These are phyloP conservation scores for Rhopalosiphum padi DNA, from an alignment of 1,140 invertebrate genomes.

Conservation along the genomic window DNA sequence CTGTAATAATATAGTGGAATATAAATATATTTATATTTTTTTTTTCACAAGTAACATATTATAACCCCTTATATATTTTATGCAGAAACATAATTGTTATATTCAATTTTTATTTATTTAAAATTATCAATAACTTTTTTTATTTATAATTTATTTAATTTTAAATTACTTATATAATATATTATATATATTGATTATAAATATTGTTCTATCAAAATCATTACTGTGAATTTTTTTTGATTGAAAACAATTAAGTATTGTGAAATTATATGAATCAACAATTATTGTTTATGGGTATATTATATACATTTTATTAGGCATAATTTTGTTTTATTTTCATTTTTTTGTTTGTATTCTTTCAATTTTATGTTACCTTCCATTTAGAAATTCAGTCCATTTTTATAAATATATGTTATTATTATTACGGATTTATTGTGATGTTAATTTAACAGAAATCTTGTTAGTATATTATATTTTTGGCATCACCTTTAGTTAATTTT, in stretches of 20 bases:
- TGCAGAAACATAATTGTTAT: neutral
- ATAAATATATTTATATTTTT: neutral
- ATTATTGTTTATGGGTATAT: neutral
- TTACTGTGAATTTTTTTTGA: neutral
- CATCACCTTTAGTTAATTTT: constrained; percentile 28
- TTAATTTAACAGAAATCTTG: constrained; percentile 43
- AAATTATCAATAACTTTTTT: neutral
- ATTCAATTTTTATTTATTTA: neutral
- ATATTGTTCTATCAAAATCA: neutral
- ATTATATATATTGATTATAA: neutral
- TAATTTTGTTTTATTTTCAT: constrained; percentile 9
- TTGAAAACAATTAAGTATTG: neutral
- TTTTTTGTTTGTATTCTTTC: constrained; percentile 16
- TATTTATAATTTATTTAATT: neutral
- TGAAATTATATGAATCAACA: neutral
- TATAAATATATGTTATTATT: constrained; percentile 37
- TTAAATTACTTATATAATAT: neutral
- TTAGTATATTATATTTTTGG: constrained; percentile 23
- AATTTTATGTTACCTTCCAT: constrained; percentile 31
- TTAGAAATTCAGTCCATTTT: constrained; percentile 42
- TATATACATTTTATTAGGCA: neutral
- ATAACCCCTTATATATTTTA: neutral
- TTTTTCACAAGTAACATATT: neutral
- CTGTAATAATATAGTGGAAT: neutral
- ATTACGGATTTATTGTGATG: constrained; percentile 40